Evolutionary conservation across 2,888 invertebrate species (phyloP).

Genomic region (Panopea generosa): DNA sequence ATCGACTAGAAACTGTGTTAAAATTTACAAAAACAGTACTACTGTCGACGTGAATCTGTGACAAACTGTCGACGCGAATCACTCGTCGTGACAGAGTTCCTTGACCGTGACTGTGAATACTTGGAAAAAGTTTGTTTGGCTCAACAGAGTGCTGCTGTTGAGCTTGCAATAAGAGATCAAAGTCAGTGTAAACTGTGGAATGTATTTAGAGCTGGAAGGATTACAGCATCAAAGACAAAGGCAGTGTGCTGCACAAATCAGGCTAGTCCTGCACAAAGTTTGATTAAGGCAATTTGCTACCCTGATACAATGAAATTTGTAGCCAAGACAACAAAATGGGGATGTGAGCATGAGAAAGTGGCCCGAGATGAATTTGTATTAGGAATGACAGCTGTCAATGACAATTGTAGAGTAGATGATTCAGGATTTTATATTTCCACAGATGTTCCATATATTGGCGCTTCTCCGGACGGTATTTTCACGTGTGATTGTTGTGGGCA

Average conservation of each 20-base stretch:
- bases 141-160: conserved; percentile 11
- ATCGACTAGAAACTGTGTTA: too few species aligned
- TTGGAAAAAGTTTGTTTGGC: too few species aligned
- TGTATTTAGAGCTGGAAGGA: conserved; percentile 33
- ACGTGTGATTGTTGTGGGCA: too few species aligned
- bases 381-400: conserved; percentile 18
- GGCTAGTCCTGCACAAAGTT: too few species aligned
- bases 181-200: conserved; percentile 24
- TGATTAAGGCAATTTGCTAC: too few species aligned
- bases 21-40: conserved; percentile 5
- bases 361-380: conserved; percentile 26
- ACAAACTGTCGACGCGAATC: too few species aligned
- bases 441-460: conserved; percentile 47
- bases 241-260: too few species aligned
- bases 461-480: conserved; percentile 55
- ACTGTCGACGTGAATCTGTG: too few species aligned
- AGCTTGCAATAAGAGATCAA: conserved; percentile 16
- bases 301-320: too few species aligned
- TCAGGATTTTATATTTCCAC: conserved; percentile 39
- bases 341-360: too few species aligned
- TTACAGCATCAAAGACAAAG: conserved; percentile 39
- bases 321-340: too few species aligned
- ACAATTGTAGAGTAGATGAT: conserved; percentile 22
- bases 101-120: conserved; percentile 12
- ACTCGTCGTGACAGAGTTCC: too few species aligned